A percentile compares a stretch with the other conserved stretches of the same genome.
phyloP scores from a whole-genome alignment of 1,140 invertebrate genomes.

The Macrobrachium rosenbergii region DNA sequence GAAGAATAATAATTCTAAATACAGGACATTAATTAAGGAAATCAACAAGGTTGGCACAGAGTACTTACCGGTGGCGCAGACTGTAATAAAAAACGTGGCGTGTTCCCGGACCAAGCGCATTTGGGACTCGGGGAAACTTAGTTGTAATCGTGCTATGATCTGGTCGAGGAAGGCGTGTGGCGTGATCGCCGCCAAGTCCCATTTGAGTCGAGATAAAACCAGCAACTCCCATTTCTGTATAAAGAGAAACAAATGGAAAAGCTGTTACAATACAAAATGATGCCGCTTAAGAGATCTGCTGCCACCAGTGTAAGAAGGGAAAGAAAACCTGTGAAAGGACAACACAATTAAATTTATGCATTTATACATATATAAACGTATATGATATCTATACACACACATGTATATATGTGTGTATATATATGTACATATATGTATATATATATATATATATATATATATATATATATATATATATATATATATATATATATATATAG shows the following conservation, averaged over 20 bases:
- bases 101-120: constrained; percentile 41
- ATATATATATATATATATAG: no score
- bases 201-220: constrained; percentile 49
- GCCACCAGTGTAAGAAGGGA: no score
- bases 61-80: constrained; percentile 54
- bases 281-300: neutral
- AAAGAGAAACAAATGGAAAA: neutral
- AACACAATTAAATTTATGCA: neutral
- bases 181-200: constrained; percentile 55
- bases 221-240: constrained; percentile 55
- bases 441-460: no score
- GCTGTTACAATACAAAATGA: neutral
- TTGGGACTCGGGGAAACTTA: constrained; percentile 50
- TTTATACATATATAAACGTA: no score
- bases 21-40: neutral
- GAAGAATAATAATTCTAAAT: neutral
- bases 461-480: no score
- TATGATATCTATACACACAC: no score
- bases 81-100: constrained; percentile 54
- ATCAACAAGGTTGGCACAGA: neutral
- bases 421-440: no score
- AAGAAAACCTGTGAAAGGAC: neutral
- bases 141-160: constrained; percentile 53
- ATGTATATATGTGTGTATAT: no score
- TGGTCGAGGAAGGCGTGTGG: constrained; percentile 58